Evolutionary conservation across 2,888 invertebrate genomes (phyloP), one percentile per base, ranked within the genome.

Genomic region (Heliconius erato): DNA sequence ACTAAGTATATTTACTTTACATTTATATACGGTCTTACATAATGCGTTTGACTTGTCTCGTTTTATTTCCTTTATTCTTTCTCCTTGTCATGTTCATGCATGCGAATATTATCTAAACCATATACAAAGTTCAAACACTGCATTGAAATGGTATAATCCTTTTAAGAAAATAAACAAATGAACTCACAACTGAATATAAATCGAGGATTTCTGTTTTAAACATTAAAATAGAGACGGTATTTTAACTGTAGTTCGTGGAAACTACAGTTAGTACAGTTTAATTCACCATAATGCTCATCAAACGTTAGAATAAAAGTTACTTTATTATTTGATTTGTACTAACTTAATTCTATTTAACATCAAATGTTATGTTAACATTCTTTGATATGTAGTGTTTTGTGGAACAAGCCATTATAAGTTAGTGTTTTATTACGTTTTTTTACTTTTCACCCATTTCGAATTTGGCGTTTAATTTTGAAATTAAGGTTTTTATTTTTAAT

Each of bases 101-200:
- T 83, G 44, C 80, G 77, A 72, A 72, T 82, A 63, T 59, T 32
- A 71, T 74, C 49, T 59, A 74, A 67, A 63, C 63, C 72, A 65
- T 71, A 69, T 71, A 69, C 69, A 76, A 81, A 78, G 78, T 77
- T 77, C 67, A 74, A 67, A 80, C 74, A 76, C 35, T 54, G 54
- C 26, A 78, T 32, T 26, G 32, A 49, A 80, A 81, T 49, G 72
- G n/a, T 65, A 54, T 54, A 78, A 81, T 71, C 81, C 65, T 78
- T 81, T 81, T 54, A 78, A 71, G 71, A 72, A 65, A 78, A 81
- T 81, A 81, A 78, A 81, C 78, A 81, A 81, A 78, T 78, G 49
- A 40, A 69, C 69, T 81, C 68, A 71, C 72, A 44, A 71, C 71
- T 69, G 78, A 78, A 81, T 81, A 63, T 81, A 78, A 78, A 81